Percentiles rank a stretch among this genome's conserved stretches.
Evolutionary conservation across 2,797 vertebrate genomes (phyloP).

Genomic region (Sebastes reedi): DNA sequence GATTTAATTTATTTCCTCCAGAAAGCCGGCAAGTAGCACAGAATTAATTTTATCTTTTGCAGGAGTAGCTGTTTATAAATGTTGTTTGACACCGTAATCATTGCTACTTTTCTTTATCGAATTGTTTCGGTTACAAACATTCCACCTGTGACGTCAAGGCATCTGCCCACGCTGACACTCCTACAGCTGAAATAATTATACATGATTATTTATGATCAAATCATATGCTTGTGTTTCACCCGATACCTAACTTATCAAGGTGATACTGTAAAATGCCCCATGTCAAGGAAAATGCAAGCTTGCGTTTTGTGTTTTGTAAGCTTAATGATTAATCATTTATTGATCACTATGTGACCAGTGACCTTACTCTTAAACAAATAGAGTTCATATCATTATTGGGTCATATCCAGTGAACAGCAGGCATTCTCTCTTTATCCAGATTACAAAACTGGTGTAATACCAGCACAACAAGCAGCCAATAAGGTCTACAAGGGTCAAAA

Average conservation of each 20-base stretch:
- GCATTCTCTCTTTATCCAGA: constrained; percentile 22
- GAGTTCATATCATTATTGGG: background rate
- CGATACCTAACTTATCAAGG: background rate
- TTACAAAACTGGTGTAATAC: constrained; percentile 25
- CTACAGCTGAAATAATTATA: constrained; percentile 35
- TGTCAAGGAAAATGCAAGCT: background rate
- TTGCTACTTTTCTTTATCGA: constrained; percentile 30
- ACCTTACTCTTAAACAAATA: background rate
- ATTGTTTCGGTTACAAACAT: constrained; percentile 22
- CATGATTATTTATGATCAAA: constrained; percentile 4
- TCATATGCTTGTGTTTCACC: background rate
- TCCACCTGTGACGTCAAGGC: constrained; percentile 17
- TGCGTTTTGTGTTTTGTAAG: background rate
- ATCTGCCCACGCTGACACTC: constrained; percentile 13
- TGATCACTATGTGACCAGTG: background rate
- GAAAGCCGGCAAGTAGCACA: background rate
- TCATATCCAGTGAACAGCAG: constrained; percentile 8
- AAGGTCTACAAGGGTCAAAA: constrained; percentile 51
- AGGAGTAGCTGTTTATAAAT: background rate
- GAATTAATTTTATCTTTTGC: background rate
- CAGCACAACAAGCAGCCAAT: constrained; percentile 32
- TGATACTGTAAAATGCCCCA: background rate
- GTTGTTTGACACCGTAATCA: background rate
- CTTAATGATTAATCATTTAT: background rate
- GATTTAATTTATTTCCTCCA: background rate